Evolutionary conservation across 1,140 invertebrate species (phyloP).

Genomic region (Neocloeon triangulifer): DNA sequence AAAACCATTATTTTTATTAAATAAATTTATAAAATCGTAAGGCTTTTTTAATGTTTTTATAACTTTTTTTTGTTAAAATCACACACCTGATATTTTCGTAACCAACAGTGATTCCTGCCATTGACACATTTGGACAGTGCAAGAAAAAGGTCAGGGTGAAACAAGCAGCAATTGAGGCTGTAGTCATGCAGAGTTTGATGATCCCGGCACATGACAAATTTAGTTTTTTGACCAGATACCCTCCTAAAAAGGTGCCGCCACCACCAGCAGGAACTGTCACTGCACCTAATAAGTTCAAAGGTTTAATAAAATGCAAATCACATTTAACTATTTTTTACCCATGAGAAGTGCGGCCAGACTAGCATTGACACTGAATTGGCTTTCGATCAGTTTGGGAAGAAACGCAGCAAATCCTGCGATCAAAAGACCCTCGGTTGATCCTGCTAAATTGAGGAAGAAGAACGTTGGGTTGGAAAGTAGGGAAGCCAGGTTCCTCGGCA

Average conservation of each 20-base stretch:
- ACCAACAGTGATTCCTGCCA: conserved; percentile 44
- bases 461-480: conserved; percentile 56
- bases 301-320: conserved; percentile 5
- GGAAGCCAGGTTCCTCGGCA: conserved; percentile 36
- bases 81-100: conserved; percentile 24
- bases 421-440: conserved; percentile 51
- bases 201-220: conserved; percentile 49
- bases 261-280: conserved; percentile 48
- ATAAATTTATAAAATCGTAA: conserved; percentile 8
- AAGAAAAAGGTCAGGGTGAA: conserved; percentile 42
- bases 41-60: no score
- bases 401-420: conserved; percentile 63
- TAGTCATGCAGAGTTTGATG: conserved; percentile 42
- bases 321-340: no score
- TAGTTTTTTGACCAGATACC: conserved; percentile 51
- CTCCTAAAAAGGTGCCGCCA: conserved; percentile 57
- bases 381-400: conserved; percentile 62
- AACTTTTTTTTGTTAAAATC: no score
- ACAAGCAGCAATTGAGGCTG: conserved; percentile 29
- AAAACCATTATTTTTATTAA: no score
- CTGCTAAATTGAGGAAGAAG: conserved; percentile 54
- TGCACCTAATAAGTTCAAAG: conserved; percentile 22
- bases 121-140: conserved; percentile 45
- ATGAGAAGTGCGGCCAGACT: conserved; percentile 48
- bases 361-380: conserved; percentile 53